phyloP scores from a whole-genome alignment of 2,113 vertebrate species.

The Colius striatus region DNA sequence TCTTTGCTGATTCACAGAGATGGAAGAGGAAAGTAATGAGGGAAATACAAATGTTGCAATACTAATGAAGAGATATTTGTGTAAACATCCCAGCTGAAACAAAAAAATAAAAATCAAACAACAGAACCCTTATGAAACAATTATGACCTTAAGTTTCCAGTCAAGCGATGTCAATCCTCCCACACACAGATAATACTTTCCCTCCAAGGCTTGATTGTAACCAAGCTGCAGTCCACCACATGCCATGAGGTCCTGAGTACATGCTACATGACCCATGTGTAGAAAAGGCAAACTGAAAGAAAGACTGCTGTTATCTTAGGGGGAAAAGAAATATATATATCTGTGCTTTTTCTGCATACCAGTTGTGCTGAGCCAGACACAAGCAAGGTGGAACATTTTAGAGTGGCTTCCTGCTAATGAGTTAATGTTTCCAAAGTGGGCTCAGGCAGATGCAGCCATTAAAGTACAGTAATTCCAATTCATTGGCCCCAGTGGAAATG shows the following conservation, averaged over 20 bases:
- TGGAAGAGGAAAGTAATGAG: neutral
- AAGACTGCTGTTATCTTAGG: too few relatives aligned
- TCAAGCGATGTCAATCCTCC: neutral
- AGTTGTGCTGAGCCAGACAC: neutral
- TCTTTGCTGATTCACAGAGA: conserved; percentile 10
- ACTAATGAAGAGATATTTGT: neutral
- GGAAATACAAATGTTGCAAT: neutral
- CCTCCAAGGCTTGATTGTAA: neutral
- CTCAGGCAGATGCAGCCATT: conserved; percentile 40
- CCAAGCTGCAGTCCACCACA: neutral
- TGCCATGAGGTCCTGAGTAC: neutral
- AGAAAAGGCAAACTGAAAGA: neutral
- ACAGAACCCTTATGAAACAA: neutral
- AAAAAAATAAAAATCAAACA: neutral
- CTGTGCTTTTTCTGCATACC: neutral
- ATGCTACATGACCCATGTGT: neutral
- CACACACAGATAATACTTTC: neutral
- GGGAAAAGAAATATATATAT: neutral
- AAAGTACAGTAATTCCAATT: conserved; percentile 31
- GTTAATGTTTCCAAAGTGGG: conserved; percentile 37
- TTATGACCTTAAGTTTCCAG: conserved; percentile 4
- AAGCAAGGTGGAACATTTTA: conserved; percentile 12
- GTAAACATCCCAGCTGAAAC: conserved; percentile 4
- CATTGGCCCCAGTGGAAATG: conserved; percentile 17
- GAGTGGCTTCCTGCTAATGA: conserved; percentile 23